Conservation (phyloP, 2,113 vertebrate species). For the Bujurquina vittata region DNA sequence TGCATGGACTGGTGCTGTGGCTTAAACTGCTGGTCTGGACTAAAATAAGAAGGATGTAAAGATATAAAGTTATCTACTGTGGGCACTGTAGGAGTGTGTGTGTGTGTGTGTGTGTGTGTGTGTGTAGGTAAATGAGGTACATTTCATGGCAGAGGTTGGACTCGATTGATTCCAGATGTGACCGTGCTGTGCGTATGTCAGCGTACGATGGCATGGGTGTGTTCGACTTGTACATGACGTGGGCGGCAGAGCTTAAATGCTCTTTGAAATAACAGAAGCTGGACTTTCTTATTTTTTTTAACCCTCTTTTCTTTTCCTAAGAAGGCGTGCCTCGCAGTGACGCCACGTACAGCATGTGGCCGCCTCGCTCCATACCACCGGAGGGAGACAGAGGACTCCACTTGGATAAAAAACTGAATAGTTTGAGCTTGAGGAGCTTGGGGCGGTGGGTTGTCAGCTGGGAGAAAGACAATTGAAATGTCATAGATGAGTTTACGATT, state of each 20-base stretch:
- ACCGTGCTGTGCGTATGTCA: conserved; percentile 23
- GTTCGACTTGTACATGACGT: conserved; percentile 56
- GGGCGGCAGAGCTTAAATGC: conserved; percentile 48
- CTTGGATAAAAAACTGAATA: not conserved
- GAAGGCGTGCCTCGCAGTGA: conserved; percentile 35
- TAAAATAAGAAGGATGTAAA: conserved; percentile 22
- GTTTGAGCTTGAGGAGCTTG: not conserved
- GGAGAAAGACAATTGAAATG: conserved; percentile 8
- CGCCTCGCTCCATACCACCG: conserved; percentile 45
- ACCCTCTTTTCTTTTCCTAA: not conserved
- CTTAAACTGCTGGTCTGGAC: conserved; percentile 15
- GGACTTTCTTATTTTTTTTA: not conserved
- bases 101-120: conserved; percentile 11
- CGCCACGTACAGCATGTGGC: conserved; percentile 51
- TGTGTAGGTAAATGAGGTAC: conserved; percentile 46
- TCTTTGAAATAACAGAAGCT: conserved; percentile 59
- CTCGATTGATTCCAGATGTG: conserved; percentile 74
- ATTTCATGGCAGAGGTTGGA: conserved; percentile 50
- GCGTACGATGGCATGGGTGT: conserved; percentile 56
- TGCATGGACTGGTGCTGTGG: not conserved
- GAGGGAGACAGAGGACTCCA: conserved; percentile 56
- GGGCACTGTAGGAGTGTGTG: not conserved
- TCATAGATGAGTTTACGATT: not conserved
- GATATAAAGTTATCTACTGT: not conserved
- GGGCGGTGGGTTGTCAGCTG: not conserved